phyloP scores from a whole-genome alignment of 2,113 vertebrate species.

The Odocoileus hemionus region DNA sequence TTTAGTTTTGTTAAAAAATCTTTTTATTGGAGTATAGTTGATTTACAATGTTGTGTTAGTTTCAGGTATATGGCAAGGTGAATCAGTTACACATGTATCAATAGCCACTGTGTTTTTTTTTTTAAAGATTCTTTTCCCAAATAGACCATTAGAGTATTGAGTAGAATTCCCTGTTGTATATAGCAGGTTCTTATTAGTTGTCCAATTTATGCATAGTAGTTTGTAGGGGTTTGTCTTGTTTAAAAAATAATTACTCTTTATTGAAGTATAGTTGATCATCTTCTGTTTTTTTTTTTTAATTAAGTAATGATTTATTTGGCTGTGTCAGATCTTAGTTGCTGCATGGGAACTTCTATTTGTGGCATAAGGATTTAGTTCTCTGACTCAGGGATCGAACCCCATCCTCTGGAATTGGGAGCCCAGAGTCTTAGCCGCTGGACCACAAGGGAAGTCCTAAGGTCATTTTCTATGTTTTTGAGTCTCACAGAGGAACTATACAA shows the following conservation, averaged over 20 bases:
- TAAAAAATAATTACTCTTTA: background rate
- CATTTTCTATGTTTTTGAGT: background rate
- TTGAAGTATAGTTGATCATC: background rate
- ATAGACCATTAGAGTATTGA: background rate
- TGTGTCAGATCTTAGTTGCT: background rate
- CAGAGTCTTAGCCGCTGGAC: background rate
- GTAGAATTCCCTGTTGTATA: background rate
- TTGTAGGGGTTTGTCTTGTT: background rate
- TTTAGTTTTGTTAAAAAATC: background rate
- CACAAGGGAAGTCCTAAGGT: background rate
- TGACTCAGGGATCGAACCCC: background rate
- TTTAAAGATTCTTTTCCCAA: background rate
- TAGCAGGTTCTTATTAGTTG: background rate
- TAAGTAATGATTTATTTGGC: background rate
- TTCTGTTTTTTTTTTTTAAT: background rate
- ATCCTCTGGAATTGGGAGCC: background rate
- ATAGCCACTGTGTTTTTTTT: too few species aligned
- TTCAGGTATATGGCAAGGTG: too few species aligned
- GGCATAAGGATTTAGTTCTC: background rate
- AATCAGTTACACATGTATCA: rapidly evolving
- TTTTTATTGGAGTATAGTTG: background rate
- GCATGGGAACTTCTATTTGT: background rate
- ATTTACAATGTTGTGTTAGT: background rate
- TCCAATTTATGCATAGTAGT: background rate
- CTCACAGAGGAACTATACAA: background rate